Evolutionary conservation across 1,140 invertebrate species (phyloP).

Genomic region (Micrasema minimum): DNA sequence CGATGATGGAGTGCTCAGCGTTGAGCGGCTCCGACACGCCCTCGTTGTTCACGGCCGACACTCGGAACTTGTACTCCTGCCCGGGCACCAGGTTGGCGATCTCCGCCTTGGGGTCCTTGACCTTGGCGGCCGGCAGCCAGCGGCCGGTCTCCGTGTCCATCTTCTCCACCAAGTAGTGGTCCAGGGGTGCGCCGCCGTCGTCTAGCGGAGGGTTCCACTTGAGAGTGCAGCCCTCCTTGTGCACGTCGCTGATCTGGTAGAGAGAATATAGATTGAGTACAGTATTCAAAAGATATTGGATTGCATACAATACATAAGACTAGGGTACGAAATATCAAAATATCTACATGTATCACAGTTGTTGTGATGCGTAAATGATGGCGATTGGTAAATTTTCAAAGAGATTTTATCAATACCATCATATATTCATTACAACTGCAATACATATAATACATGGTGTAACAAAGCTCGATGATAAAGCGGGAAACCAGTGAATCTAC

Average conservation of each 20-base stretch:
- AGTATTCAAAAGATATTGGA: background rate
- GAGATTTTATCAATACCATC: too few relatives aligned
- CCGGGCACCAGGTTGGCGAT: conserved; percentile 87
- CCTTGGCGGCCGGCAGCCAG: conserved; percentile 81
- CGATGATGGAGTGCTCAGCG: conserved; percentile 88
- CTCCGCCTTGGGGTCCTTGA: conserved; percentile 85
- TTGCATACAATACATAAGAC: too few relatives aligned
- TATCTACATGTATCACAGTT: too few relatives aligned
- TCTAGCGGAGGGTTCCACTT: conserved; percentile 94
- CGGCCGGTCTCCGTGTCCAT: conserved; percentile 85
- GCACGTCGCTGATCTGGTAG: conserved; percentile 80
- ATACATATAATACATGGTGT: too few relatives aligned
- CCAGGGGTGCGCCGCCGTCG: conserved; percentile 92
- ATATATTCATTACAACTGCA: too few relatives aligned
- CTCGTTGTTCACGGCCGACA: conserved; percentile 94
- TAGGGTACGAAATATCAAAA: too few relatives aligned
- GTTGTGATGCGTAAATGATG: too few relatives aligned
- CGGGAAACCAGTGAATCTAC: too few relatives aligned
- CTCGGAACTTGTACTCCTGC: conserved; percentile 97
- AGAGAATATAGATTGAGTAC: background rate
- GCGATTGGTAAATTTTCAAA: too few relatives aligned
- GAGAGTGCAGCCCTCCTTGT: conserved; percentile 91
- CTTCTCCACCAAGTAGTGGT: conserved; percentile 93
- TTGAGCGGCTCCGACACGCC: conserved; percentile 93
- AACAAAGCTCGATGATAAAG: too few relatives aligned